A percentile compares a stretch with the other conserved stretches of the same genome.
Conservation (phyloP, 2,113 vertebrate genomes). For the Nerophis ophidion region DNA sequence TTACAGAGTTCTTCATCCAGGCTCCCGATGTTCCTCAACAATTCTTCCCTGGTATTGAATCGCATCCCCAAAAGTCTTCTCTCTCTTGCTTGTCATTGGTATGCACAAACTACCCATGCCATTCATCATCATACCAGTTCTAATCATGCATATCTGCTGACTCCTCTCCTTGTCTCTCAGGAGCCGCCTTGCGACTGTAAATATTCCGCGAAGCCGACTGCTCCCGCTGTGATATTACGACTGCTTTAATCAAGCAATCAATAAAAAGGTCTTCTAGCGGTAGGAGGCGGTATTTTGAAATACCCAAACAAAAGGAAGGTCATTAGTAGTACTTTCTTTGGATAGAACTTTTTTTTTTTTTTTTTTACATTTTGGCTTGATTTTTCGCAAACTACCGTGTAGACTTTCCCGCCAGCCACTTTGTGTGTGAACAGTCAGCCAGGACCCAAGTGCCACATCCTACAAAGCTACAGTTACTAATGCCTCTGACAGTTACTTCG, state of each 20-base stretch:
- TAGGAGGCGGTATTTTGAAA: conserved; percentile 17
- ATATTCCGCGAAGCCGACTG: conserved; percentile 8
- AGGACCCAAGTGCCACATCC: not conserved
- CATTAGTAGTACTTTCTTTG: conserved; percentile 10
- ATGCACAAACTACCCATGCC: not conserved
- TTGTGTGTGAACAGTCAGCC: not conserved
- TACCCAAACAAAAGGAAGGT: conserved; percentile 3
- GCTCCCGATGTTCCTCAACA: not conserved
- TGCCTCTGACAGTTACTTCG: conserved; percentile 11
- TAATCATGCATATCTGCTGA: conserved; percentile 1
- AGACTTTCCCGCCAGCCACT: conserved; percentile 1
- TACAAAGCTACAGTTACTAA: conserved; percentile 21
- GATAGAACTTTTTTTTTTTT: conserved; percentile 15
- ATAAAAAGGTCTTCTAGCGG: conserved; percentile 16
- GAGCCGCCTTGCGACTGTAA: not conserved
- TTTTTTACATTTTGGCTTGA: not conserved
- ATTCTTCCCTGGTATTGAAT: not conserved
- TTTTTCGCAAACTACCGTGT: too few species aligned
- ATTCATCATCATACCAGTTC: conserved; percentile 7
- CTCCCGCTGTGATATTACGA: conserved; percentile 19
- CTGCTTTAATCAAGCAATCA: conserved; percentile 29
- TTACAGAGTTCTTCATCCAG: not conserved
- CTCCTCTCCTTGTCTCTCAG: conserved; percentile 2
- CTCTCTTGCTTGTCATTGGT: not conserved
- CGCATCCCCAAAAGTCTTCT: not conserved